These are phyloP conservation scores for Eristalis arbustorum DNA, from an alignment of 2,888 invertebrate species.

Conservation along the genomic window DNA sequence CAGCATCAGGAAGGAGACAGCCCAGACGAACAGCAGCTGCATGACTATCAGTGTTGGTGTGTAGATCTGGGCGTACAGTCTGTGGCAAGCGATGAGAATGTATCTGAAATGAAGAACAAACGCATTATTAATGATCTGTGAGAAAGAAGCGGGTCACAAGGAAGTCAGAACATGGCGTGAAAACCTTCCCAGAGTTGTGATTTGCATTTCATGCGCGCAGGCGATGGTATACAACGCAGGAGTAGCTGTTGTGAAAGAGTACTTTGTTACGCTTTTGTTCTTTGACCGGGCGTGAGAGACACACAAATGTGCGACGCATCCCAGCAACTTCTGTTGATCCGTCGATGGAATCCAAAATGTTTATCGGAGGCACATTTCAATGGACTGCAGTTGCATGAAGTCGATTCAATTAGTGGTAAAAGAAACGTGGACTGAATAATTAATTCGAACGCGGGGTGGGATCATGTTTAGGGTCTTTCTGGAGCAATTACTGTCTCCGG, in stretches of 20 bases:
- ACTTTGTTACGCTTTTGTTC: neutral
- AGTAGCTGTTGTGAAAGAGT: neutral
- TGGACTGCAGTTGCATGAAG: too few species aligned
- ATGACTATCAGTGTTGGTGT: constrained; percentile 86
- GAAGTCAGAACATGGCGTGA: too few species aligned
- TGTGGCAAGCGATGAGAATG: constrained; percentile 90
- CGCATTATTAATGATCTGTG: neutral
- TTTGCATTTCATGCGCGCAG: too few species aligned
- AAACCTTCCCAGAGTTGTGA: too few species aligned
- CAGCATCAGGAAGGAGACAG: constrained; percentile 87
- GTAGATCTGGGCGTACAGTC: constrained; percentile 89
- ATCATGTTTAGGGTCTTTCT: neutral
- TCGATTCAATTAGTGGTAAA: too few species aligned
- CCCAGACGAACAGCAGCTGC: constrained; percentile 91
- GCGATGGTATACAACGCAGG: too few species aligned
- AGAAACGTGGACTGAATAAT: neutral
- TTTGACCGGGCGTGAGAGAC: neutral
- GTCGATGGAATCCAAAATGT: neutral
- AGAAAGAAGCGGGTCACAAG: neutral
- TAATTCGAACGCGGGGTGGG: neutral
- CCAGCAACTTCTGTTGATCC: neutral
- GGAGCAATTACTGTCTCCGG: neutral
- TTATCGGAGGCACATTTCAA: neutral
- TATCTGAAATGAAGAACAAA: constrained; percentile 82
- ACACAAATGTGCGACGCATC: neutral